Base-by-base conservation (phyloP, 2,113 vertebrate genomes). In the Silurus glanis region DNA sequence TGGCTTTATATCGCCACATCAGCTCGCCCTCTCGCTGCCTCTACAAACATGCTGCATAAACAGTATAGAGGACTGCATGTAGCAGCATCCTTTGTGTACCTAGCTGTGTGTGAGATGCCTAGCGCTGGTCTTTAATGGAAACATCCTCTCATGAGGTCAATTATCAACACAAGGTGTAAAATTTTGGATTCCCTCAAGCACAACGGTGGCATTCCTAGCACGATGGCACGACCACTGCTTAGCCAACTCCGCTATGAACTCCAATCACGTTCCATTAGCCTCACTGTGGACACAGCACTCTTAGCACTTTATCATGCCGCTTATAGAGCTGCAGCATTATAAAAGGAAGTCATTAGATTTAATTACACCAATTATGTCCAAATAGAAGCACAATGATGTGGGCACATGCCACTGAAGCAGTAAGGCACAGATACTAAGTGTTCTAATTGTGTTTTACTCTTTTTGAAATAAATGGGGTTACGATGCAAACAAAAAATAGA, bases 321-420 rank as follows among this genome's bases (percentile, higher is more conserved):
- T 90, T 87, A 90, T 83, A 87, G 84, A 81, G 83, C 84, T 72
- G 64, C 75, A 37, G 86, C 84, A 81, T 85, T 90, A 85, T 87
- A 75, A 87, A 88, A 62, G 61, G 64, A 90, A 87, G 81, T 89
- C 86, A 86, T 88, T 90, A 87, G 86, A 89, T 87, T 87, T 84
- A 90, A 89, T 88, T 88, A 87, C 75, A 53, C 83, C 82, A 90
- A 90, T 90, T 87, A 87, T 78, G 85, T 85, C 55, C 86, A 87
- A 87, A 88, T 71, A 82, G 83, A 83, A 87, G 86, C 75, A 80
- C 80, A 89, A 89, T 88, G 82, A 88, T 89, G 80, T 79, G 80
- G 83, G 81, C 64, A 58, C 83, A 87, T 78, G 59, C 67, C 83
- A 89, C 81, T 51, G 28, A 84, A 88, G 83, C 87, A 90, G 87